Evolutionary conservation across 2,113 vertebrate species (phyloP).

Genomic region (Microtus montanus): DNA sequence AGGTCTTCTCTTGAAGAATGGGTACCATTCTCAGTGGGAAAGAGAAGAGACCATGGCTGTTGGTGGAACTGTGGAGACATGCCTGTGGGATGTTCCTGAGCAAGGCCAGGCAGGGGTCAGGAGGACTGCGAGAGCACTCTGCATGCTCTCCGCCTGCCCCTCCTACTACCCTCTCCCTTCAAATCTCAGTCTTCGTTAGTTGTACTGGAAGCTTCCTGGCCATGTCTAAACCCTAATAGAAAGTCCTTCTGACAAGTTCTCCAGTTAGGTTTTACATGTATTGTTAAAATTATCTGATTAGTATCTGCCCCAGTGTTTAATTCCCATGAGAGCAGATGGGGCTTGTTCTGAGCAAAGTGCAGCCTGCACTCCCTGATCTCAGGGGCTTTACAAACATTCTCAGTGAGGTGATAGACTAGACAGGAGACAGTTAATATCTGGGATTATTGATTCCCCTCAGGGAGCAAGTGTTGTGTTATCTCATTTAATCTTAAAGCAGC

Average conservation of each 20-base stretch:
- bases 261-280: neutral
- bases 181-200: neutral
- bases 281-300: neutral
- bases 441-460: neutral
- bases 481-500: constrained; percentile 1
- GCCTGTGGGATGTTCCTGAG: neutral
- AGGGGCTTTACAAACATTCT: neutral
- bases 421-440: neutral
- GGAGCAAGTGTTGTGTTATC: neutral
- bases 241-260: neutral
- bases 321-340: neutral
- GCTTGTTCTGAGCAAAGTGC: neutral
- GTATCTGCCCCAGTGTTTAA: neutral
- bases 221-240: neutral
- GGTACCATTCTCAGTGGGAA: neutral
- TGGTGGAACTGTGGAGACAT: neutral
- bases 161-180: neutral
- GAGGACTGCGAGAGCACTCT: neutral
- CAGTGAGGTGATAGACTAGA: neutral
- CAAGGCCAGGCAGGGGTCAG: neutral
- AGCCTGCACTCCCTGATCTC: neutral
- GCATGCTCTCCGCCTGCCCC: neutral
- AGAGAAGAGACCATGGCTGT: no score
- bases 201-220: neutral
- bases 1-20: neutral